A percentile compares a stretch with the other conserved stretches of the same genome.
Conservation (phyloP, 2,113 vertebrate species). For the Ciconia maguari region DNA sequence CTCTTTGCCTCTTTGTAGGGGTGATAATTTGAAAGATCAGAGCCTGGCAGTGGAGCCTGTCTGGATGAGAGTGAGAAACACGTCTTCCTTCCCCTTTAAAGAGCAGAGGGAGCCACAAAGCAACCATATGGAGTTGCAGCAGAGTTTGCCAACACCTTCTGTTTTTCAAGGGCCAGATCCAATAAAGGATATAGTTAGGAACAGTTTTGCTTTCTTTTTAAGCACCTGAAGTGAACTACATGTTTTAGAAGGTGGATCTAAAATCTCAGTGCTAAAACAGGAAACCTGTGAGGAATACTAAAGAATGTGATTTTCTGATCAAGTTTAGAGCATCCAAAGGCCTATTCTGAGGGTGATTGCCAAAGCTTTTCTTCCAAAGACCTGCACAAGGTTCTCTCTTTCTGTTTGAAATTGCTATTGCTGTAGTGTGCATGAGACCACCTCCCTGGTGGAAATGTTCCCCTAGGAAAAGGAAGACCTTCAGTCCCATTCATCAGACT, state of each 20-base stretch:
- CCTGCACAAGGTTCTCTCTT: background rate
- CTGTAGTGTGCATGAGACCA: background rate
- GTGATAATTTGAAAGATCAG: slow-evolving; percentile 39
- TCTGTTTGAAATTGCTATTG: background rate
- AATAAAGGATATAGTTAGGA: background rate
- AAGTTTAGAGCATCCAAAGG: background rate
- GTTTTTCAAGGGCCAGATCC: slow-evolving; percentile 19
- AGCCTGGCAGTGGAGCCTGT: slow-evolving; percentile 6
- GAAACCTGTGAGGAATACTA: background rate
- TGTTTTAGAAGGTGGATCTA: background rate
- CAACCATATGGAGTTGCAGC: slow-evolving; percentile 3
- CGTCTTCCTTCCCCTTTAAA: background rate
- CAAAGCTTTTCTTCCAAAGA: background rate
- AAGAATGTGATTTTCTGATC: background rate
- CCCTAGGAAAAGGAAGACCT: background rate
- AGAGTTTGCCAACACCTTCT: slow-evolving; percentile 39
- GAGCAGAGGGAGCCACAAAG: slow-evolving; percentile 26
- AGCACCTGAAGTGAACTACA: background rate
- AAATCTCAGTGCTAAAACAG: background rate
- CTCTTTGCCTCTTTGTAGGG: slow-evolving; percentile 39
- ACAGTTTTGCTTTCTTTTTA: background rate
- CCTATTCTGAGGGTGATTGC: background rate
- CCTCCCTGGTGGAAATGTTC: background rate
- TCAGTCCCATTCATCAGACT: background rate
- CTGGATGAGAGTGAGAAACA: background rate